phyloP scores from a whole-genome alignment of 2,888 invertebrate genomes.

The Polyommatus iphigenia region DNA sequence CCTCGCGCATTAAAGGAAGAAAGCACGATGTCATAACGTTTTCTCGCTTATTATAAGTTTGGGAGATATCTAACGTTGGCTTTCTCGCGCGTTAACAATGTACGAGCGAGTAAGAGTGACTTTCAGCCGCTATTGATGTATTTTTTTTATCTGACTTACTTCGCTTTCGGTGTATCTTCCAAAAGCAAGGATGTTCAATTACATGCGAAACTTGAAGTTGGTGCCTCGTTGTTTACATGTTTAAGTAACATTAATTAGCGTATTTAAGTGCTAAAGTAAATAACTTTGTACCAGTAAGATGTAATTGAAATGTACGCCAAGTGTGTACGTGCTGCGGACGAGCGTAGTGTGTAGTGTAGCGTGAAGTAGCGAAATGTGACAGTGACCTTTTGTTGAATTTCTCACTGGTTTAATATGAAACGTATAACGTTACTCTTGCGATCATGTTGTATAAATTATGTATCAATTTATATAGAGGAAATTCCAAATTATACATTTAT shows the following conservation, averaged over 20 bases:
- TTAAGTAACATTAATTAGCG: constrained; percentile 14
- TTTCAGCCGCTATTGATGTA: not conserved
- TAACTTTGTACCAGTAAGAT: not conserved
- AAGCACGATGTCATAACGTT: too few species aligned
- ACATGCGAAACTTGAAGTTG: constrained; percentile 15
- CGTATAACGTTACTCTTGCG: not conserved
- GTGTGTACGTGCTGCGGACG: not conserved
- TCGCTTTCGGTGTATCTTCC: not conserved
- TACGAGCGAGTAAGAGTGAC: not conserved
- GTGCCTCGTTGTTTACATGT: constrained; percentile 22
- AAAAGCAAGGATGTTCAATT: not conserved
- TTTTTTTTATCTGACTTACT: not conserved
- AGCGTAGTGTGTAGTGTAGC: not conserved
- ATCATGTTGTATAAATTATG: not conserved
- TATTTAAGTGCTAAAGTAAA: constrained; percentile 18
- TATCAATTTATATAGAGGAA: not conserved
- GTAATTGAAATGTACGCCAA: constrained; percentile 9
- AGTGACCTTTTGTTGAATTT: constrained; percentile 25
- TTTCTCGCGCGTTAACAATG: not conserved
- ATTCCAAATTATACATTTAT: constrained; percentile 6
- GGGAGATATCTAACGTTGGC: not conserved
- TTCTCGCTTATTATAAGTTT: too few species aligned
- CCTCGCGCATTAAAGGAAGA: too few species aligned
- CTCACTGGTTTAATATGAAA: constrained; percentile 3
- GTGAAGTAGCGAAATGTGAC: constrained; percentile 14